Conservation (phyloP, 1,140 invertebrate species). For the Drosophila eugracilis region DNA sequence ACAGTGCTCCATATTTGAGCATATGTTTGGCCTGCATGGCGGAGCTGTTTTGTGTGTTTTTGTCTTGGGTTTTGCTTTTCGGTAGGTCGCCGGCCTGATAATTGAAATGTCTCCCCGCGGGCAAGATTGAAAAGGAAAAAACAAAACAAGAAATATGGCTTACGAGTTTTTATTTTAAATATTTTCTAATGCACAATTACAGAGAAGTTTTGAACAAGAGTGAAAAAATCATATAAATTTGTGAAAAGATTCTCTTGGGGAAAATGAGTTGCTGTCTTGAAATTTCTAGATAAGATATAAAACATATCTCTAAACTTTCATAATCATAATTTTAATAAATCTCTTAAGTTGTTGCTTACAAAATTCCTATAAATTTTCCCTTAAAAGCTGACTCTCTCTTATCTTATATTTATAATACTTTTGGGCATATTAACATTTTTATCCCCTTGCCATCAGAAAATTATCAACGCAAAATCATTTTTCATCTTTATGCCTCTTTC, state of each 20-base stretch:
- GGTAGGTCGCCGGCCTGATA: constrained; percentile 67
- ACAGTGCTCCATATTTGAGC: constrained; percentile 66
- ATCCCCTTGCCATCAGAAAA: constrained; percentile 25
- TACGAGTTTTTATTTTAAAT: constrained; percentile 17
- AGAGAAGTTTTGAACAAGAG: too few species aligned
- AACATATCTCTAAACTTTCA: too few species aligned
- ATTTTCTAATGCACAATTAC: constrained; percentile 6
- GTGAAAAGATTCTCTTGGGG: too few species aligned
- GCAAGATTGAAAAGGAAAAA: constrained; percentile 31
- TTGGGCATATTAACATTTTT: constrained; percentile 33
- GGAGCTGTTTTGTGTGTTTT: constrained; percentile 29
- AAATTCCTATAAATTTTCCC: too few species aligned
- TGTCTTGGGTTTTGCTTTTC: constrained; percentile 28
- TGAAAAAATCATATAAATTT: too few species aligned
- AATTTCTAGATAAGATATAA: too few species aligned
- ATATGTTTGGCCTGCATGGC: constrained; percentile 54
- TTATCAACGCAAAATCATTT: constrained; percentile 43
- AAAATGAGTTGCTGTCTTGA: too few species aligned
- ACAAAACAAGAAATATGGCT: constrained; percentile 8
- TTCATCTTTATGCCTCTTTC: constrained; percentile 31
- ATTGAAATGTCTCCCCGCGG: constrained; percentile 75
- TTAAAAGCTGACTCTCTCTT: too few species aligned
- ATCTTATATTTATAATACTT: constrained; percentile 6
- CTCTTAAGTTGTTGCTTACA: too few species aligned
- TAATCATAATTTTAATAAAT: too few species aligned